These are phyloP conservation scores for Campoletis raptor DNA, from an alignment of 2,888 invertebrate species.

Conservation along the genomic window DNA sequence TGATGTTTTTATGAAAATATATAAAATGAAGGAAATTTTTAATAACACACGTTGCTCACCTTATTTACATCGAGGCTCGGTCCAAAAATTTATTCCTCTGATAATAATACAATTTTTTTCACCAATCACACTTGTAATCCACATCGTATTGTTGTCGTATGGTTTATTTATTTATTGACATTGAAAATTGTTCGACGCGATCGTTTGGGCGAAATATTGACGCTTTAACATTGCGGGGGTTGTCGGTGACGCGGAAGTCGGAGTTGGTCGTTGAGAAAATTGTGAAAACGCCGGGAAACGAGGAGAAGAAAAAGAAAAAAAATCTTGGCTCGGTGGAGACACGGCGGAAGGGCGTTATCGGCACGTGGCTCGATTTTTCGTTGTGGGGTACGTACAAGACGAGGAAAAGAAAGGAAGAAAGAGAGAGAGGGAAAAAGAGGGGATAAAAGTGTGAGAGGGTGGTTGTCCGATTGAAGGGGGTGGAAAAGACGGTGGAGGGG, in stretches of 20 bases:
- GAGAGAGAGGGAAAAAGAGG: background rate
- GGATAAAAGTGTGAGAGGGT: constrained; percentile 1
- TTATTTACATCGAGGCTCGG: constrained; percentile 45
- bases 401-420: constrained; percentile 18
- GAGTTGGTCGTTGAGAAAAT: constrained; percentile 46
- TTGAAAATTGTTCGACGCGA: background rate
- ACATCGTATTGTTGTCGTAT: constrained; percentile 25
- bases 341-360: constrained; percentile 78
- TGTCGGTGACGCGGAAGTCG: constrained; percentile 39
- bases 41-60: constrained; percentile 52
- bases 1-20: background rate
- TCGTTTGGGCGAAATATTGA: background rate
- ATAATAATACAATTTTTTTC: constrained; percentile 7
- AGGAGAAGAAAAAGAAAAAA: constrained; percentile 29
- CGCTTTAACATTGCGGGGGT: background rate
- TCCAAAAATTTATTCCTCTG: constrained; percentile 8
- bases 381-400: constrained; percentile 57
- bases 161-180: background rate
- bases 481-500: constrained; percentile 59
- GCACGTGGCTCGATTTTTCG: constrained; percentile 78
- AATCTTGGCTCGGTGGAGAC: constrained; percentile 41
- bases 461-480: constrained; percentile 40
- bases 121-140: constrained; percentile 15
- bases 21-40: background rate
- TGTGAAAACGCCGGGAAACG: constrained; percentile 49